Evolutionary conservation across 35 echinoderm and acorn worm genomes (phyloP).

Genomic region (Patiria miniata): DNA sequence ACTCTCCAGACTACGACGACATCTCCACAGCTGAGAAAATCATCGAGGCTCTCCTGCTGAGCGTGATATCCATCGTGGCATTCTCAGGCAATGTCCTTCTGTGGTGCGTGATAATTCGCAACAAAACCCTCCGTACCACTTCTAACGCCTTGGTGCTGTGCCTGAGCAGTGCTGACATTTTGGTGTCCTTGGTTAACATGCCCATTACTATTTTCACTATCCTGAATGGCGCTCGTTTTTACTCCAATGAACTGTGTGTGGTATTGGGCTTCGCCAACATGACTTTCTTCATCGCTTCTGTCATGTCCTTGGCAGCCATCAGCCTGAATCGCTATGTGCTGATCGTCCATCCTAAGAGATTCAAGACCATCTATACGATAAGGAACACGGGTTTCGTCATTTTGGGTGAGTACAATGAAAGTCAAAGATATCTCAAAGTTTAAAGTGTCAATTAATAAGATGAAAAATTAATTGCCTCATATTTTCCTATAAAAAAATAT

Average conservation of each 20-base stretch:
- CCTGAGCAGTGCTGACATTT: conserved; percentile 83
- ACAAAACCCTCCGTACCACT: conserved; percentile 60
- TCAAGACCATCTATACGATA: conserved; percentile 63
- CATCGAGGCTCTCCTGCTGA: conserved; percentile 71
- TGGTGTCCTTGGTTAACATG: conserved; percentile 78
- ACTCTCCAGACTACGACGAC: neutral
- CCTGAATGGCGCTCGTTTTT: conserved; percentile 32
- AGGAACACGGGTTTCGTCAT: conserved; percentile 71
- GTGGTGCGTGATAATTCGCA: conserved; percentile 77
- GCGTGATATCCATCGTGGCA: conserved; percentile 62
- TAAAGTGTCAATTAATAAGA: too few species aligned
- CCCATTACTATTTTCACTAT: conserved; percentile 87
- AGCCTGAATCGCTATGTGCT: conserved; percentile 94
- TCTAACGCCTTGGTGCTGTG: conserved; percentile 94
- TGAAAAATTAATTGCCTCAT: too few species aligned
- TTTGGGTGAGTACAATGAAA: conserved; percentile 61
- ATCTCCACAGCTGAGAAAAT: conserved; percentile 56
- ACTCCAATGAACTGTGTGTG: conserved; percentile 35
- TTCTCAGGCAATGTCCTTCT: conserved; percentile 75
- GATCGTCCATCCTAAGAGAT: conserved; percentile 78
- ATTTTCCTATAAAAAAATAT: too few species aligned
- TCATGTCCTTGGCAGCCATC: conserved; percentile 93
- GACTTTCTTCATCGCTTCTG: conserved; percentile 87
- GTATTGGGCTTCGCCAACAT: conserved; percentile 82
- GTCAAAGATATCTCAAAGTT: too few species aligned